Base-by-base conservation (phyloP, 2,113 vertebrate species). In the Suricata suricatta region DNA sequence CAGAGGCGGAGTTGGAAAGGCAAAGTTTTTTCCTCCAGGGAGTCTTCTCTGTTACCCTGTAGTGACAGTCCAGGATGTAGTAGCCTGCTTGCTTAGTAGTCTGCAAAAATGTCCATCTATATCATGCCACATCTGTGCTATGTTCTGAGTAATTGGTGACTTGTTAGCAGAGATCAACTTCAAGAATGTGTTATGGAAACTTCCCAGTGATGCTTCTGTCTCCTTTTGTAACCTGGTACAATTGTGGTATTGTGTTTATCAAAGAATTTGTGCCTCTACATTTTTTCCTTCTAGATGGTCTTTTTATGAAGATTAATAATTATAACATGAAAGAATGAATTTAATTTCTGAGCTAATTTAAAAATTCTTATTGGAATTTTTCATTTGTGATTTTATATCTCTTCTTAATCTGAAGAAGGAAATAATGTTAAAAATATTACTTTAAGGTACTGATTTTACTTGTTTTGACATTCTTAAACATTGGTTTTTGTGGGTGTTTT, bases 281-380 rank as follows among this genome's bases (percentile, higher is more conserved):
- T 82, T 93, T 64, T 93, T 85, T 81, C 15, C 50, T 86, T 93
- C 63, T 83, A 27, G 66, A 27, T 82, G 12, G 68, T 92, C 35
- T 93, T 88, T 94, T 93, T 9, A 29, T 54, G 93, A 95, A 79
- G 7, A 93, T n/a, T 38, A 85, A 84, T 89, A 66, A 88, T 96
- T 90, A 60, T 93, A 93, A 95, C n/a, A n/a, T 11, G 10, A 91
- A 91, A 79, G 27, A 84, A 60, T 93, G 27, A 88, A 95, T 93
- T 92, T 77, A 71, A 77, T 85, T 92, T 13, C 72, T 95, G 38
- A 72, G 66, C 35, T 84, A 68, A 85, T 35, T 94, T 68, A 41
- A 72, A 44, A 29, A 92, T 96, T 83, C 16, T 89, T n/a, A 29
- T 17, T 57, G 27, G 68, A 92, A 35, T 38, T 87, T 97, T 90